Percentiles rank a stretch among this genome's conserved stretches.
These are phyloP conservation scores for Blennius ocellaris DNA, from an alignment of 2,113 vertebrate species.

Conservation along the genomic window DNA sequence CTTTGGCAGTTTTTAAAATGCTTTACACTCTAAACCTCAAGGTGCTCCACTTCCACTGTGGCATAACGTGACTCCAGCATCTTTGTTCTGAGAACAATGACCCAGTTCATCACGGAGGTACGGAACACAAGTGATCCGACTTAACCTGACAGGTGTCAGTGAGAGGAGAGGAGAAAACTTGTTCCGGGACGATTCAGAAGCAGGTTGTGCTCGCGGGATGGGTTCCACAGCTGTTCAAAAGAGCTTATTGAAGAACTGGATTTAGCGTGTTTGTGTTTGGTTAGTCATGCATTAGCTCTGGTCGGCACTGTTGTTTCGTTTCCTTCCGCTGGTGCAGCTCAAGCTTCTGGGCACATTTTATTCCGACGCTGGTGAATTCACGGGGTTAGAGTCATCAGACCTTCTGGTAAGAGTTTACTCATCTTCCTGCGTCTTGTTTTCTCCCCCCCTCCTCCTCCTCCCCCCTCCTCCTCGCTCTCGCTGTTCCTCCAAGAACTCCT, in stretches of 20 bases:
- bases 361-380: constrained; percentile 6
- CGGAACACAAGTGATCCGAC: not conserved
- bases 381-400: constrained; percentile 30
- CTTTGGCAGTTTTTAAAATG: no score
- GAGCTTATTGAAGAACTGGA: not conserved
- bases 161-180: not conserved
- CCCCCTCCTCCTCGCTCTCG: constrained; percentile 5
- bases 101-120: no score
- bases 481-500: constrained; percentile 55
- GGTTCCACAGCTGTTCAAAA: constrained; percentile 25
- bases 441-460: not conserved
- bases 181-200: not conserved
- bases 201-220: not conserved
- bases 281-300: constrained; percentile 17
- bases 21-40: no score
- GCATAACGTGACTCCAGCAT: no score
- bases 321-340: not conserved
- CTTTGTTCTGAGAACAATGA: no score
- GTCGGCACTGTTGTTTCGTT: not conserved
- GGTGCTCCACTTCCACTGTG: no score
- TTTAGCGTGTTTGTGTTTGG: constrained; percentile 3
- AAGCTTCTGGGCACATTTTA: constrained; percentile 6
- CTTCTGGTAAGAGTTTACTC: constrained; percentile 62
- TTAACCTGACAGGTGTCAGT: not conserved
- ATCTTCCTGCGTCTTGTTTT: constrained; percentile 31